These are phyloP conservation scores for Archegozetes longisetosus DNA, from an alignment of 1,140 invertebrate species.

Conservation along the genomic window DNA sequence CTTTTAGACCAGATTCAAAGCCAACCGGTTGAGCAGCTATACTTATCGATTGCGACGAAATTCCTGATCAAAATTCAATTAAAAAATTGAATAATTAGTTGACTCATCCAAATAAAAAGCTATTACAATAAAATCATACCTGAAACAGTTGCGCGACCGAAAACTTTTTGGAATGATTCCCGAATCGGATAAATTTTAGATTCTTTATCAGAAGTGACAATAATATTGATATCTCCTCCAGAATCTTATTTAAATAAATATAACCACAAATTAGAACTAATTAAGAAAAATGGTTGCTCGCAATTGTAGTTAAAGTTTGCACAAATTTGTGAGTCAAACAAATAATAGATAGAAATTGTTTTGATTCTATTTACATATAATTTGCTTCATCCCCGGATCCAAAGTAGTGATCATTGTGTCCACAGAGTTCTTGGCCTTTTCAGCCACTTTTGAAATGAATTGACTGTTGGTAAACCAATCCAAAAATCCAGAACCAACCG, in stretches of 20 bases:
- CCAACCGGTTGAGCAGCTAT: conserved; percentile 52
- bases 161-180: conserved; percentile 62
- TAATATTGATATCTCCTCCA: conserved; percentile 53
- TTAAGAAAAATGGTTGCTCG: too few species aligned
- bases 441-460: background rate
- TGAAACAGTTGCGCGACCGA: conserved; percentile 55
- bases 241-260: conserved; percentile 41
- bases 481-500: background rate
- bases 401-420: conserved; percentile 72
- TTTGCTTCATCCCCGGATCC: conserved; percentile 77
- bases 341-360: background rate
- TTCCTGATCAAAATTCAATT: conserved; percentile 7
- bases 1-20: conserved; percentile 51
- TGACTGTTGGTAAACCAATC: background rate
- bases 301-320: too few species aligned
- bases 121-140: too few species aligned
- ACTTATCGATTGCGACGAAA: conserved; percentile 25
- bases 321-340: too few species aligned
- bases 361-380: conserved; percentile 24
- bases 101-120: too few species aligned
- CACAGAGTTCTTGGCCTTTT: conserved; percentile 41
- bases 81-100: too few species aligned
- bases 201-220: conserved; percentile 60
- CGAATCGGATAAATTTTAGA: conserved; percentile 55
- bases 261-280: background rate